Conservation (phyloP, 2,113 vertebrate genomes). For the Illadopsis cleaveri region DNA sequence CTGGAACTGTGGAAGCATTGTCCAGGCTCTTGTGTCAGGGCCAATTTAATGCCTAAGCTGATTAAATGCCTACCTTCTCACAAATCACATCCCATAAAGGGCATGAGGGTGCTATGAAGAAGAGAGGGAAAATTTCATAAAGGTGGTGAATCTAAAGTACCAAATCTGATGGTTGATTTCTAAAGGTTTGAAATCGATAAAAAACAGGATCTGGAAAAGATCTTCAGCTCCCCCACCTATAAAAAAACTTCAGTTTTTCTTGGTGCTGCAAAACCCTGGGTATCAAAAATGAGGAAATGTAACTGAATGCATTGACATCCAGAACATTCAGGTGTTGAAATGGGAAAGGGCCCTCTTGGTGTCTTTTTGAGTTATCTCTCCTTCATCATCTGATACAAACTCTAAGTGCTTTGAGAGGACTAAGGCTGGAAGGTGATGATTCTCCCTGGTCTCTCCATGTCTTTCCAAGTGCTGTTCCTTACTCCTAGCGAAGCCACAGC, state of each 20-base stretch:
- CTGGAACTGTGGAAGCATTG: not conserved
- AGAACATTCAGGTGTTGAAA: not conserved
- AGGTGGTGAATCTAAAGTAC: not conserved
- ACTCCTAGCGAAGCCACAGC: rapidly evolving
- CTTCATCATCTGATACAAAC: not conserved
- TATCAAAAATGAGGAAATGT: not conserved
- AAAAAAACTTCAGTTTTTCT: not conserved
- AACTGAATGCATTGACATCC: not conserved
- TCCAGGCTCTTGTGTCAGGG: not conserved
- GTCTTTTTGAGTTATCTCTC: not conserved
- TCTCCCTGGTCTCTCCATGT: not conserved
- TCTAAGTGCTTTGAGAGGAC: not conserved
- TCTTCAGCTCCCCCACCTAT: not conserved
- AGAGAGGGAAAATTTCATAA: not conserved
- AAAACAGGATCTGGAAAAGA: not conserved
- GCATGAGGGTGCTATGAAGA: not conserved
- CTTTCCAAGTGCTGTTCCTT: not conserved
- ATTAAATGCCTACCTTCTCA: conserved; percentile 18
- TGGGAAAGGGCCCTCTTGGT: not conserved
- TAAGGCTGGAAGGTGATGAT: not conserved
- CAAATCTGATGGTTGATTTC: not conserved
- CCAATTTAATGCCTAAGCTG: conserved; percentile 23
- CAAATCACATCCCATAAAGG: not conserved
- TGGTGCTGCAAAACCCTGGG: not conserved
- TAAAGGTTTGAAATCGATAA: not conserved